Percentiles rank a stretch among this genome's conserved stretches.
phyloP scores from a whole-genome alignment of 2,797 vertebrate species.

The Hypotaenidia okinawae region DNA sequence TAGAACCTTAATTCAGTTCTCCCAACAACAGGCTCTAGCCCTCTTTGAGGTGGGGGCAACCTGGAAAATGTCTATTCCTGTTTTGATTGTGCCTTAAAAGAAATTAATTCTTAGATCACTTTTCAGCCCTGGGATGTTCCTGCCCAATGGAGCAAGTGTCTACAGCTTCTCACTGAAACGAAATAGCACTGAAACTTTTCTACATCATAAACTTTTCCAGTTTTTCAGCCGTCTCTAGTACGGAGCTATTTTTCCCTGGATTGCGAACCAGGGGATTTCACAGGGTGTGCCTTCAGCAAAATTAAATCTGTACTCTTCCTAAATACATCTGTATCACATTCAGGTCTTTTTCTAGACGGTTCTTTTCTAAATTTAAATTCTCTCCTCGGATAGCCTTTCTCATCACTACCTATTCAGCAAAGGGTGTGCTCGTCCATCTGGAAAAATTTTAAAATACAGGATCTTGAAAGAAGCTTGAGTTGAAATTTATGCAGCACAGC shows the following conservation, averaged over 20 bases:
- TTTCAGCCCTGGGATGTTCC: neutral
- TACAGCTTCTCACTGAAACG: neutral
- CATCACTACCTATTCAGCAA: neutral
- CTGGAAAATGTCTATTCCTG: neutral
- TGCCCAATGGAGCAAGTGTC: neutral
- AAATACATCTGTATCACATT: neutral
- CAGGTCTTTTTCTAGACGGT: neutral
- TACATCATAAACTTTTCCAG: neutral
- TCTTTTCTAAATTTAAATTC: slow-evolving; percentile 31
- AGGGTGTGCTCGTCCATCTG: neutral
- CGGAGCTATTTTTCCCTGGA: neutral
- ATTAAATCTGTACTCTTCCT: neutral
- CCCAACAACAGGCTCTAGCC: neutral
- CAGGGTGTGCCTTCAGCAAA: neutral
- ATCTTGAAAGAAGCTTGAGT: slow-evolving; percentile 2
- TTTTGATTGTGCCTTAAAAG: neutral
- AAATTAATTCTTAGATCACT: neutral
- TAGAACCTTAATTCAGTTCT: neutral
- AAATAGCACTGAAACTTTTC: neutral
- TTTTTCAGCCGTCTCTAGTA: neutral
- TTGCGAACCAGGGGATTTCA: neutral
- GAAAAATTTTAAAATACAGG: neutral
- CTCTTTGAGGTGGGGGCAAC: neutral
- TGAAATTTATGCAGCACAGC: neutral
- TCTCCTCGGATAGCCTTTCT: slow-evolving; percentile 26